A percentile compares a stretch with the other conserved stretches of the same genome.
Conservation (phyloP, 2,888 invertebrate species). For the Rosalia funebris region DNA sequence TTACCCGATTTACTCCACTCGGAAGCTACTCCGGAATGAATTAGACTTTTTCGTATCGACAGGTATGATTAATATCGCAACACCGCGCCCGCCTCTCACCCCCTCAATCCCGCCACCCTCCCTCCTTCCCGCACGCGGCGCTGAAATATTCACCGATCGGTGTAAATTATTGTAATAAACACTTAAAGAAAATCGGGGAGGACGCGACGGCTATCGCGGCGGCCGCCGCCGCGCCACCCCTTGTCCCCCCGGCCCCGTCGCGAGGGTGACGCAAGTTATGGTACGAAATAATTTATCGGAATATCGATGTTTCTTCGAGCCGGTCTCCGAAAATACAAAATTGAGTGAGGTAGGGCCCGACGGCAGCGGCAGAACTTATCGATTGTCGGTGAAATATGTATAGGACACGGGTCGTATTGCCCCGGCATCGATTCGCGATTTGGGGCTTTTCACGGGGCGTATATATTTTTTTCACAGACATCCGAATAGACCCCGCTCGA, state of each 20-base stretch:
- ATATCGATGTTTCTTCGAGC: constrained; percentile 34
- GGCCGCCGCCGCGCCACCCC: too few species aligned
- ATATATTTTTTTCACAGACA: too few species aligned
- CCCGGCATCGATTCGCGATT: constrained; percentile 8
- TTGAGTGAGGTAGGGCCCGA: constrained; percentile 39
- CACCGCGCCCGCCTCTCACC: too few species aligned
- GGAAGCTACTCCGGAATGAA: too few species aligned
- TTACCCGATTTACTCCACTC: too few species aligned
- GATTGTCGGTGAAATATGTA: constrained; percentile 30
- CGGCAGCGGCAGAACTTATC: constrained; percentile 35
- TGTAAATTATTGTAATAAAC: constrained; percentile 6
- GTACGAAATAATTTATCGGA: constrained; percentile 38
- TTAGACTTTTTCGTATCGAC: too few species aligned
- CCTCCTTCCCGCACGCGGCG: neutral
- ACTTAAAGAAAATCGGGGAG: neutral
- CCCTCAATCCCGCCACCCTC: neutral
- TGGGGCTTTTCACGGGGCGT: neutral
- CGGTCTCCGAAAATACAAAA: constrained; percentile 40
- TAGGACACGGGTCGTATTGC: neutral
- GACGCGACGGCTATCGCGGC: neutral
- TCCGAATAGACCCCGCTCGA: too few species aligned
- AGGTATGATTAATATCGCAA: too few species aligned
- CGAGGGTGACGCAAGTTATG: constrained; percentile 7
- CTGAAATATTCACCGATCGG: constrained; percentile 12
- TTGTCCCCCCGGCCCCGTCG: neutral